Base-by-base conservation (phyloP, 2,113 vertebrate species). In the Myotis yumanensis region DNA sequence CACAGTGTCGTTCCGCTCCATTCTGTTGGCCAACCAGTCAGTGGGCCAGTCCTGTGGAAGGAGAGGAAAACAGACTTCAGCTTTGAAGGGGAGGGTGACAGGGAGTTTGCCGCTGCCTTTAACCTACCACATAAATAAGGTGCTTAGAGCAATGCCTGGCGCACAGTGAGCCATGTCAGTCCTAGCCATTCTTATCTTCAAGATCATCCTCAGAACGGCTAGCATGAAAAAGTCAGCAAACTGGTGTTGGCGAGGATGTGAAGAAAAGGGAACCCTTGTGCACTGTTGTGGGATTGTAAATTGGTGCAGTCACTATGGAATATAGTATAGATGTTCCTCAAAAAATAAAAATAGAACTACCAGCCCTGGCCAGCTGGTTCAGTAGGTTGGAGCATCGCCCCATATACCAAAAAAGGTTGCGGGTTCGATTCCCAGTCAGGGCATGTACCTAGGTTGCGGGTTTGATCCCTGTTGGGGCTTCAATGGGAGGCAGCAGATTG, bases 131-230 rank as follows among this genome's bases (percentile, higher is more conserved):
- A 35, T 10, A 48, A 5, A 22, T 30, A 12, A 40, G 18, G 8
- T n/a, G 59, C 35, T 92, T 23, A n/a, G 57, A 64, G 35, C 20
- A 14, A 52, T 1, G 7, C 52, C 84, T 22, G 25, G 18, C 68
- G 18, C 0, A 3, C 15, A 3, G 43, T 4, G 17, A 35, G 37
- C 30, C 28, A 11, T 9, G 5, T 23, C 37, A 25, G 37, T 11
- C 3, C 9, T 3, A 32, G 69, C 37, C 46, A 11, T 11, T 35
- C 30, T 52, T 28, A 30, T 54, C 66, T 37, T 66, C 20, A 1
- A 57, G 40, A 15, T 28, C 43, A 40, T 11, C 14, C 7, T 52
- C 35, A 43, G 54, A 62, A 30, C 4, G 79, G 37, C 79, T 18
- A 16, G 28, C 35, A 30, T 30, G 37, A 20, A 15, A 1, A 40